A percentile compares a stretch with the other conserved stretches of the same genome.
phyloP scores from a whole-genome alignment of 1,140 invertebrate genomes.

The Penaeus vannamei region DNA sequence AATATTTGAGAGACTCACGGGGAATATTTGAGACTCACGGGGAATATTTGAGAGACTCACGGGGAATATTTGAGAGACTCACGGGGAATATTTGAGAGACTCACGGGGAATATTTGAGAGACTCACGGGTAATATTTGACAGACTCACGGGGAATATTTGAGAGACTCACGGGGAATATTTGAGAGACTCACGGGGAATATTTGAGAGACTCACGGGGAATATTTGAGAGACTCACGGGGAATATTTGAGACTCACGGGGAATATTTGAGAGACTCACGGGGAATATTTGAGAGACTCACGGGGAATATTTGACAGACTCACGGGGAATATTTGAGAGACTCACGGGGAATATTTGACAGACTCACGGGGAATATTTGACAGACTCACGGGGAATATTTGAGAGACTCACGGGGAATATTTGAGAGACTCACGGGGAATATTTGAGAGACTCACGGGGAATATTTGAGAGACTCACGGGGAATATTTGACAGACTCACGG shows the following conservation, averaged over 20 bases:
- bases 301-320: conserved; percentile 26
- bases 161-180: conserved; percentile 35
- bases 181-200: conserved; percentile 35
- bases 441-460: conserved; percentile 28
- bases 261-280: conserved; percentile 29
- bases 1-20: conserved; percentile 29
- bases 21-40: conserved; percentile 35
- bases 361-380: conserved; percentile 32
- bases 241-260: conserved; percentile 35
- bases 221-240: conserved; percentile 27
- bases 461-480: no score
- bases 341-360: conserved; percentile 32
- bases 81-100: conserved; percentile 35
- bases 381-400: conserved; percentile 25
- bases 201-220: conserved; percentile 28
- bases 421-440: conserved; percentile 35
- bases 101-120: conserved; percentile 35
- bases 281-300: conserved; percentile 20
- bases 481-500: conserved; percentile 21
- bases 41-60: conserved; percentile 20
- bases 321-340: conserved; percentile 35
- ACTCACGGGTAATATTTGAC: conserved; percentile 35
- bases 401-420: conserved; percentile 35
- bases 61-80: conserved; percentile 28
- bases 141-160: conserved; percentile 25